Percentiles rank a stretch among this genome's conserved stretches.
These are phyloP conservation scores for Myrmecobius fasciatus DNA, from an alignment of 2,113 vertebrate genomes.

Conservation along the genomic window DNA sequence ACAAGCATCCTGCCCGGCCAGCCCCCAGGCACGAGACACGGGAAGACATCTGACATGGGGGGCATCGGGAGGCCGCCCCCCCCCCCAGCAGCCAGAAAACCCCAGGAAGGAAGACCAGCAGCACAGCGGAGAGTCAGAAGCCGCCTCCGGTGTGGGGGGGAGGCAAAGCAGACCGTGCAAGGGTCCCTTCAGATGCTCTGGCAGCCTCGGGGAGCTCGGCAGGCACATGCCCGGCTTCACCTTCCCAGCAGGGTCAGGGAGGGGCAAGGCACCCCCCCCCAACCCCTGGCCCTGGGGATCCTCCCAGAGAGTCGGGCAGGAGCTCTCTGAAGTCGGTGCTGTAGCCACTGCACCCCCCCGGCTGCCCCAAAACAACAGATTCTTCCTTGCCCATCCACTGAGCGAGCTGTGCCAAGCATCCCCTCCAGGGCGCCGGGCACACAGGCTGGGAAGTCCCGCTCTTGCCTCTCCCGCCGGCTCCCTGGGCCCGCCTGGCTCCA, in stretches of 20 bases:
- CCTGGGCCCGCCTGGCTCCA: not conserved
- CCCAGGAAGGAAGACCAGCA: not conserved
- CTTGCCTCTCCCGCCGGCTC: not conserved
- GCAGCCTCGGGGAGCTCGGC: not conserved
- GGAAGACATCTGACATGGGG: constrained; percentile 18
- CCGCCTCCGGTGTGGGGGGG: not conserved
- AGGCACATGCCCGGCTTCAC: too few species aligned
- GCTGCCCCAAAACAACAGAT: not conserved
- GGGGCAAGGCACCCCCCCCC: not conserved
- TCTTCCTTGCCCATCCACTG: not conserved
- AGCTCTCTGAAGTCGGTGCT: not conserved
- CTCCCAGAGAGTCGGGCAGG: not conserved
- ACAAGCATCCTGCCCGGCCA: constrained; percentile 72
- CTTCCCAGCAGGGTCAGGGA: not conserved
- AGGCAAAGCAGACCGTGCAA: not conserved
- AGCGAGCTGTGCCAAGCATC: not conserved
- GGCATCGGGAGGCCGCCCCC: not conserved
- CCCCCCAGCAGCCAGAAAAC: not conserved
- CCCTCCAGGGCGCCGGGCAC: not conserved
- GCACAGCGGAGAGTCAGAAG: not conserved
- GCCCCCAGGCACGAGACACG: constrained; percentile 56
- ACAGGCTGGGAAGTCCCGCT: not conserved
- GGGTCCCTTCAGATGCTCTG: not conserved
- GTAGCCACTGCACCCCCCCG: too few species aligned
- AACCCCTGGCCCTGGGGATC: not conserved